Conservation (phyloP, 2,888 invertebrate species). For the Listrodromus nycthemerus region DNA sequence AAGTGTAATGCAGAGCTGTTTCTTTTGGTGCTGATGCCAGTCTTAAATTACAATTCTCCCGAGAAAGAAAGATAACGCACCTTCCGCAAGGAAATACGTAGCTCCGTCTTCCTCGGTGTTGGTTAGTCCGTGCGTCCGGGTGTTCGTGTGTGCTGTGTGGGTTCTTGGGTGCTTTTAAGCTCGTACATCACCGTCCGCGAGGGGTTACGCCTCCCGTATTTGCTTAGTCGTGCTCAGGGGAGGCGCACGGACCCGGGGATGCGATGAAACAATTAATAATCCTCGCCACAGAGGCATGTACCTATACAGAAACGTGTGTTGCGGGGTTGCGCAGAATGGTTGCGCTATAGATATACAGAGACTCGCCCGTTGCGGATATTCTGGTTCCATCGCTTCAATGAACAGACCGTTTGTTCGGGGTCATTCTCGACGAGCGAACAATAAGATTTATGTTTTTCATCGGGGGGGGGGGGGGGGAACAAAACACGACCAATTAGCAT, state of each 20-base stretch:
- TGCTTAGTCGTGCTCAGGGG: constrained; percentile 83
- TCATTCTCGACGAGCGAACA: constrained; percentile 1
- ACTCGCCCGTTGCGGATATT: constrained; percentile 24
- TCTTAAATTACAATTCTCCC: constrained; percentile 62
- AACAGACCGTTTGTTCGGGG: constrained; percentile 17
- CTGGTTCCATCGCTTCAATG: constrained; percentile 18
- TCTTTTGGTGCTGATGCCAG: constrained; percentile 42
- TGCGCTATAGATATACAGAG: constrained; percentile 8
- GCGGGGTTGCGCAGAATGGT: neutral
- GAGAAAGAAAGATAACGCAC: constrained; percentile 41
- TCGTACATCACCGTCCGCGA: constrained; percentile 80
- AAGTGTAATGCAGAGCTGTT: constrained; percentile 38
- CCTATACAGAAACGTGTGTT: constrained; percentile 34
- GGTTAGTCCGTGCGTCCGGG: constrained; percentile 15
- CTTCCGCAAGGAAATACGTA: constrained; percentile 60
- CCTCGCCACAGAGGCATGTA: constrained; percentile 62
- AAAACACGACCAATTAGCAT: constrained; percentile 18
- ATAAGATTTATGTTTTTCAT: constrained; percentile 18
- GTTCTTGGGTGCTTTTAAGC: constrained; percentile 81
- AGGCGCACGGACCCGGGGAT: constrained; percentile 78
- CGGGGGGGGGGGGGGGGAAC: too few relatives aligned
- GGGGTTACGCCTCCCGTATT: constrained; percentile 83
- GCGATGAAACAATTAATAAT: constrained; percentile 84
- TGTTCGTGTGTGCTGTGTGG: constrained; percentile 56
- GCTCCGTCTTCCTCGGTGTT: constrained; percentile 69